Evolutionary conservation across 2,888 invertebrate genomes (phyloP).

Genomic region (Drosophila neotestacea): DNA sequence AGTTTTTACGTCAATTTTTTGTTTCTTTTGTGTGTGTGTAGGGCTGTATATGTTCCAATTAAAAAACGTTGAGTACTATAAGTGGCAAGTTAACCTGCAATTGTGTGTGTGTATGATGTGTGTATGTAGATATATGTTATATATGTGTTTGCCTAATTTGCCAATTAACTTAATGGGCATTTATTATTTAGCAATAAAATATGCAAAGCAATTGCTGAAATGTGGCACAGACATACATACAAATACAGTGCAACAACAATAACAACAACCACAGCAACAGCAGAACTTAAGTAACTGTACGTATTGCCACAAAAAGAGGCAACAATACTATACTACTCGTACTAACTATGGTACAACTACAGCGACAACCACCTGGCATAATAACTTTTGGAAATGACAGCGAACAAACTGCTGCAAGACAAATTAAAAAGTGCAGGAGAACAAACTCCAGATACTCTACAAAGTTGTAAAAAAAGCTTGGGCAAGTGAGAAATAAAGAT

Average conservation of each 20-base stretch:
- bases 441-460: constrained; percentile 43
- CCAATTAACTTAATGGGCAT: constrained; percentile 82
- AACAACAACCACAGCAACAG: constrained; percentile 17
- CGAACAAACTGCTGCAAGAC: constrained; percentile 58
- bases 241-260: constrained; percentile 12
- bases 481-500: too few relatives aligned
- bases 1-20: constrained; percentile 5
- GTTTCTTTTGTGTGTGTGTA: constrained; percentile 15
- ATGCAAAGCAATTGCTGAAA: constrained; percentile 81
- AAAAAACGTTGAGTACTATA: constrained; percentile 59
- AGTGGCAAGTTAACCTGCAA: constrained; percentile 41
- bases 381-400: constrained; percentile 76
- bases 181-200: constrained; percentile 83
- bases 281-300: constrained; percentile 68
- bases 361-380: constrained; percentile 66
- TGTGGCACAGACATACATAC: constrained; percentile 60
- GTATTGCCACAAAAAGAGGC: constrained; percentile 45
- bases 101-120: constrained; percentile 28
- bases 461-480: too few relatives aligned
- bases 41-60: constrained; percentile 58
- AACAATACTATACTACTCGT: constrained; percentile 25
- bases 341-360: constrained; percentile 26
- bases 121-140: constrained; percentile 30
- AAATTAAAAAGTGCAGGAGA: not conserved
- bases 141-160: constrained; percentile 75